These are phyloP conservation scores for Cantharis lateralis DNA, from an alignment of 2,888 invertebrate genomes.

Conservation along the genomic window DNA sequence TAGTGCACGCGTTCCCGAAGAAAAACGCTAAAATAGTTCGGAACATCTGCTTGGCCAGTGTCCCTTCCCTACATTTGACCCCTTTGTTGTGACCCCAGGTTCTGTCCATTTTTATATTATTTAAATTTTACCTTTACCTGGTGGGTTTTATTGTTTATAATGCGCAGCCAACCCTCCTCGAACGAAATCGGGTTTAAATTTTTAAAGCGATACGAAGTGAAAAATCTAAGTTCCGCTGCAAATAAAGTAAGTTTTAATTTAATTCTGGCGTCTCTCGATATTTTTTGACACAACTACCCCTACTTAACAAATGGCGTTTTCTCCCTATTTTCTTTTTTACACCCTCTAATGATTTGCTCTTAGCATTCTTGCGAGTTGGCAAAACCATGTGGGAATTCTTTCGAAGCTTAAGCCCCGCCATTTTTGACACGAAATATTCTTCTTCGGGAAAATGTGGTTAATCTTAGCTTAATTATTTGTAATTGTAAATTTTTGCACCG, in stretches of 20 bases:
- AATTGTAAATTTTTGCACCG: neutral
- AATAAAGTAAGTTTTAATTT: neutral
- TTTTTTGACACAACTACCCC: constrained; percentile 6
- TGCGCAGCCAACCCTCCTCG: constrained; percentile 6
- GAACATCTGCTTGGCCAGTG: constrained; percentile 36
- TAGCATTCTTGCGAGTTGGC: neutral
- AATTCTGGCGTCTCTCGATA: neutral
- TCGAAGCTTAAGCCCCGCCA: constrained; percentile 11
- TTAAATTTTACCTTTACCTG: constrained; percentile 30
- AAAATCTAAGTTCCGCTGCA: neutral
- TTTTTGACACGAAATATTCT: constrained; percentile 2
- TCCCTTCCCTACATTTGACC: constrained; percentile 31
- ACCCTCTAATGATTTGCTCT: constrained; percentile 12
- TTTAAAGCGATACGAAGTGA: neutral
- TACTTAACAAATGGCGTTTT: constrained; percentile 18
- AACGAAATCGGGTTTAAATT: neutral
- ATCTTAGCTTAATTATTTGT: neutral
- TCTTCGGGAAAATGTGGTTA: neutral
- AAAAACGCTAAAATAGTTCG: constrained; percentile 1
- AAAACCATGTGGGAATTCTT: constrained; percentile 13
- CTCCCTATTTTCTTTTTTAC: constrained; percentile 21
- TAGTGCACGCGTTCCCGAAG: neutral
- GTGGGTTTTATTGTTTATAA: constrained; percentile 20
- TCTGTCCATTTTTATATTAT: constrained; percentile 33
- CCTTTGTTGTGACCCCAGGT: constrained; percentile 33